Conservation (phyloP, 1,140 invertebrate species). For the Cotesia glomerata region DNA sequence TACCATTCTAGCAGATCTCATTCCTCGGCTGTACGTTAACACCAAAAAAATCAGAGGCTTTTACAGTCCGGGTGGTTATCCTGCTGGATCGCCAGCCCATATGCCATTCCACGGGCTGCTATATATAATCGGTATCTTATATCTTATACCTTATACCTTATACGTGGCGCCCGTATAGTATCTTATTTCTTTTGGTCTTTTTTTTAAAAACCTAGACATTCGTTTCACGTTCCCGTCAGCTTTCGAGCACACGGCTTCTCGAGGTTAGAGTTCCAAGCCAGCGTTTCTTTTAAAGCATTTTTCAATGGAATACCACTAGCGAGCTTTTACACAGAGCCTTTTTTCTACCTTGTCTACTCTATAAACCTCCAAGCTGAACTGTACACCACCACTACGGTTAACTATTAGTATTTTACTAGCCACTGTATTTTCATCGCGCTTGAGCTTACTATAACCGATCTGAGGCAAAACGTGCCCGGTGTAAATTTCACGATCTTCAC, state of each 20-base stretch:
- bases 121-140: conserved; percentile 15
- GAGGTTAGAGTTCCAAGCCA: background rate
- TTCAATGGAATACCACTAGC: conserved; percentile 42
- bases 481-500: conserved; percentile 35
- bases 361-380: background rate
- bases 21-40: conserved; percentile 13
- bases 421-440: no score
- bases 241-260: conserved; percentile 15
- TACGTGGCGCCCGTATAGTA: conserved; percentile 30
- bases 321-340: conserved; percentile 10
- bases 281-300: conserved; percentile 34
- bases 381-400: no score
- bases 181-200: conserved; percentile 13
- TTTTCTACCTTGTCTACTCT: conserved; percentile 3
- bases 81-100: background rate
- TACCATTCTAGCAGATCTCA: conserved; percentile 25
- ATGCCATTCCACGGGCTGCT: background rate
- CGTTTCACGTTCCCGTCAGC: conserved; percentile 37
- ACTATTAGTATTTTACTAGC: no score
- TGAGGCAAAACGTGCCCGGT: conserved; percentile 25
- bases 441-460: background rate
- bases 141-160: background rate
- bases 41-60: conserved; percentile 22
- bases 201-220: conserved; percentile 52
- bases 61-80: conserved; percentile 17